These are phyloP conservation scores for Sturnus vulgaris DNA, from an alignment of 2,113 vertebrate species.

Conservation along the genomic window DNA sequence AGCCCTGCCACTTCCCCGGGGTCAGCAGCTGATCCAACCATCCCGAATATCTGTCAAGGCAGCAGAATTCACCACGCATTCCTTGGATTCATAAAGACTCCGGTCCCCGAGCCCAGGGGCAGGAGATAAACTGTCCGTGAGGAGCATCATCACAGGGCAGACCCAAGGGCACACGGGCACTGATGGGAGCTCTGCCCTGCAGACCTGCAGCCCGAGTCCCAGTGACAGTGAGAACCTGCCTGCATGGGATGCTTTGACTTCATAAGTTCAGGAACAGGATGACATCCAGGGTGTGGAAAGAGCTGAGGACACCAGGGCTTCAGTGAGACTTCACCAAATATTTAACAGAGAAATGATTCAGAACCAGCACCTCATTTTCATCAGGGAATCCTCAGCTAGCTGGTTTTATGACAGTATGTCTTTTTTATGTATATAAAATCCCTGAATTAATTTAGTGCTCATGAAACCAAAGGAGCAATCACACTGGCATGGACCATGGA, in stretches of 20 bases:
- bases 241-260: not conserved
- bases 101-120: rapidly evolving
- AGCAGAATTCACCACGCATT: not conserved
- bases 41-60: not conserved
- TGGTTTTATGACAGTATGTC: not conserved
- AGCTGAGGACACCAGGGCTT: not conserved
- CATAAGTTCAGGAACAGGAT: rapidly evolving
- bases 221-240: not conserved
- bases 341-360: not conserved
- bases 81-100: not conserved
- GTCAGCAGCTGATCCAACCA: not conserved
- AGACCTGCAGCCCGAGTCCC: not conserved
- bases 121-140: not conserved
- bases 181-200: not conserved
- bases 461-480: not conserved
- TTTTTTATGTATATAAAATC: not conserved
- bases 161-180: not conserved
- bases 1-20: not conserved
- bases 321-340: not conserved
- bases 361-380: slow-evolving; percentile 1
- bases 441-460: not conserved
- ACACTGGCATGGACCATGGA: not conserved
- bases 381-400: not conserved
- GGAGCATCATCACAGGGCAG: not conserved
- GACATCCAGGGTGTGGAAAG: not conserved